These are phyloP conservation scores for Holotrichia oblita DNA, from an alignment of 1,140 invertebrate species.

Conservation along the genomic window DNA sequence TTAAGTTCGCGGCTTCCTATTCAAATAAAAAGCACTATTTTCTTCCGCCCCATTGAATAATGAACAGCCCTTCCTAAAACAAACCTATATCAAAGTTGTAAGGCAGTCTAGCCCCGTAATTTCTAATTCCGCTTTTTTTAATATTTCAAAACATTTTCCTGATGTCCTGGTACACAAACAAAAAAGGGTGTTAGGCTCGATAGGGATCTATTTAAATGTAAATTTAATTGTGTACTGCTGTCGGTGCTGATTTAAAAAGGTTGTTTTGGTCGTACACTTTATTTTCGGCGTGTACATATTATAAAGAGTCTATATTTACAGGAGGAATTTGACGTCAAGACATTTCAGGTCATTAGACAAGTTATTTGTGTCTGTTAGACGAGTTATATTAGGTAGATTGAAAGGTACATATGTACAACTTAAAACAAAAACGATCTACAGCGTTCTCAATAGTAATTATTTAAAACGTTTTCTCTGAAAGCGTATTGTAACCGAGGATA, in stretches of 20 bases:
- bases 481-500: too few relatives aligned
- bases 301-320: background rate
- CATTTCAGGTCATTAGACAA: too few relatives aligned
- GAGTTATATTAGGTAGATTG: too few relatives aligned
- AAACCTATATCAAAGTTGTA: background rate
- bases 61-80: background rate
- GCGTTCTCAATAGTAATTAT: too few relatives aligned
- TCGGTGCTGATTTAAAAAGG: background rate
- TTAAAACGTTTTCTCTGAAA: too few relatives aligned
- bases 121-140: background rate
- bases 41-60: background rate
- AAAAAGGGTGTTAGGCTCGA: background rate
- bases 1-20: slow-evolving; percentile 3
- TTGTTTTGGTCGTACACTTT: background rate
- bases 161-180: background rate
- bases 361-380: too few relatives aligned
- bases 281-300: background rate
- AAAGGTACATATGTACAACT: too few relatives aligned
- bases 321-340: background rate
- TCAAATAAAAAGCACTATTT: slow-evolving; percentile 9
- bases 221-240: too few relatives aligned
- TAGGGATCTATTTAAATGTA: background rate
- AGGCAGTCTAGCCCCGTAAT: background rate
- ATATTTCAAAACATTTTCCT: background rate
- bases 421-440: too few relatives aligned